Evolutionary conservation across 2,797 vertebrate species (phyloP).

Genomic region (Trachops cirrhosus): DNA sequence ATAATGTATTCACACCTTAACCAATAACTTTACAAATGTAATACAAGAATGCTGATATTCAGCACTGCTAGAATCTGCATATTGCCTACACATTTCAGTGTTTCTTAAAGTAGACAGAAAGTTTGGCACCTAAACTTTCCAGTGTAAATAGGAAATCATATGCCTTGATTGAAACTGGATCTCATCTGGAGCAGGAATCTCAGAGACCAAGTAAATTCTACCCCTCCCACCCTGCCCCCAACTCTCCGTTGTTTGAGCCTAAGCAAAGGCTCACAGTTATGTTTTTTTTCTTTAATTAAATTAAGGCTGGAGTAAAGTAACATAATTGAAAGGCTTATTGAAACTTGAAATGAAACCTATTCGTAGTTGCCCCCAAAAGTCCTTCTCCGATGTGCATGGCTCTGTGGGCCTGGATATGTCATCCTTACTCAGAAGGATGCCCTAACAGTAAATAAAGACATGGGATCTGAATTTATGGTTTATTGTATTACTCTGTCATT

Average conservation of each 20-base stretch:
- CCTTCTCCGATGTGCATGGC: not conserved
- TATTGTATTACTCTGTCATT: not conserved
- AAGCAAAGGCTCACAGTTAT: not conserved
- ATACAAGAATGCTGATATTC: not conserved
- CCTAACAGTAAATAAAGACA: not conserved
- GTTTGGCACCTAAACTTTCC: not conserved
- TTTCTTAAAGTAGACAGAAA: not conserved
- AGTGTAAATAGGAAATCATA: not conserved
- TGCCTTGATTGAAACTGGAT: not conserved
- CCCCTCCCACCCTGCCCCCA: rapidly evolving
- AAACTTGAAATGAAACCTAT: not conserved
- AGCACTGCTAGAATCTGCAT: not conserved
- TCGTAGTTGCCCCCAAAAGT: not conserved
- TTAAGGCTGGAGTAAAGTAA: not conserved
- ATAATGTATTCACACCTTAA: not conserved
- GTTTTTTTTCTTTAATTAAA: not conserved
- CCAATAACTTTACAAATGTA: not conserved
- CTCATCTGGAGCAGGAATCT: not conserved
- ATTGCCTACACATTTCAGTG: not conserved
- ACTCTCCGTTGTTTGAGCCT: not conserved
- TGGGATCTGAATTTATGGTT: not conserved
- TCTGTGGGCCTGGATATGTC: not conserved
- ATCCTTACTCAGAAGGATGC: not conserved
- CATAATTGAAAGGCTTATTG: not conserved
- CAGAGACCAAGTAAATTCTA: not conserved